Conservation (phyloP, 1,140 invertebrate genomes). For the Sarcophaga bullata region DNA sequence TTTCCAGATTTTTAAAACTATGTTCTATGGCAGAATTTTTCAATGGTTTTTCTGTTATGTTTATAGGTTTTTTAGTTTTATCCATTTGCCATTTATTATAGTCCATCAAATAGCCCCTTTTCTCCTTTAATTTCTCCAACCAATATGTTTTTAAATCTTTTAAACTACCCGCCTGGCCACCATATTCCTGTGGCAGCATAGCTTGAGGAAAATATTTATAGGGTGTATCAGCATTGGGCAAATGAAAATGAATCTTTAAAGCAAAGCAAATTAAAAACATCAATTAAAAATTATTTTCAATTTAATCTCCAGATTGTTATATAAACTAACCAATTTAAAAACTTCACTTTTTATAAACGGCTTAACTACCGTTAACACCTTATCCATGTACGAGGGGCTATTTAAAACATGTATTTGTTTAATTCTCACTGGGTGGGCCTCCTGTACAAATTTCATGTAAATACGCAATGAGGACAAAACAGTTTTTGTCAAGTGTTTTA, state of each 20-base stretch:
- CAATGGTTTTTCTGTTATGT: background rate
- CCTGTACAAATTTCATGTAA: constrained; percentile 79
- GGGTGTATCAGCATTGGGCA: constrained; percentile 71
- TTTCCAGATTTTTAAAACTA: constrained; percentile 55
- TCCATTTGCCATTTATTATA: constrained; percentile 53
- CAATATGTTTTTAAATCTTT: constrained; percentile 70
- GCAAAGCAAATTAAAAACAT: background rate
- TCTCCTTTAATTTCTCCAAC: constrained; percentile 64
- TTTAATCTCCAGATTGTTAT: background rate
- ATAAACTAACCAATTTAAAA: constrained; percentile 55
- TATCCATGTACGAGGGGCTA: constrained; percentile 72
- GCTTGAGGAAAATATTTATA: constrained; percentile 72
- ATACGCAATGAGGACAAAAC: constrained; percentile 72
- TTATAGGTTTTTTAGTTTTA: constrained; percentile 52
- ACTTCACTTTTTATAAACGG: constrained; percentile 76
- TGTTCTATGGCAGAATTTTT: constrained; percentile 33
- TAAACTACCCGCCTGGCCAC: constrained; percentile 71
- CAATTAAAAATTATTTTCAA: background rate
- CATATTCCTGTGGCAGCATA: constrained; percentile 74
- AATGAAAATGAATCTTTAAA: constrained; percentile 71
- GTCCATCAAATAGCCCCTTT: constrained; percentile 60
- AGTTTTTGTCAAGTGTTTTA: constrained; percentile 73
- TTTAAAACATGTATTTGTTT: constrained; percentile 80
- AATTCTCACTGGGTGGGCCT: constrained; percentile 78
- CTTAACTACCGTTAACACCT: constrained; percentile 72